A percentile compares a stretch with the other conserved stretches of the same genome.
Evolutionary conservation across 2,113 vertebrate genomes (phyloP).

Genomic region (Lathamus discolor): DNA sequence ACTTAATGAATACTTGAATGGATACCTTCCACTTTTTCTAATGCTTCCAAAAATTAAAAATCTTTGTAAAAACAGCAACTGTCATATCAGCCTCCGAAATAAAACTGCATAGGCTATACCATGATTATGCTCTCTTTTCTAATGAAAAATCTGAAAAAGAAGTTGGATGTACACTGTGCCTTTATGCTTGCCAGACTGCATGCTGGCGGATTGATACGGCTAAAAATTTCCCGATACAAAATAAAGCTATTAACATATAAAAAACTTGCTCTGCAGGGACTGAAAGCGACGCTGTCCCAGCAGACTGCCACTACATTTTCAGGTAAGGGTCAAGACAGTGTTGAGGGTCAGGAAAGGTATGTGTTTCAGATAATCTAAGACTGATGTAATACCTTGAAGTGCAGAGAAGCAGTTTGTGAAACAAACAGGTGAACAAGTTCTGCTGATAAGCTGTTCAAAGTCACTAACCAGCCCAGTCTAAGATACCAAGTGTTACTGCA

Average conservation of each 20-base stretch:
- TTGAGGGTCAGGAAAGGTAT: not conserved
- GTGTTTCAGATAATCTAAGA: rapidly evolving
- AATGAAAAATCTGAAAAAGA: not conserved
- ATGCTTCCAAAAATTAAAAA: not conserved
- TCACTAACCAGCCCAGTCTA: rapidly evolving
- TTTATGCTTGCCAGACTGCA: not conserved
- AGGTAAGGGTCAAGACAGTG: rapidly evolving
- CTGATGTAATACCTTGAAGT: not conserved
- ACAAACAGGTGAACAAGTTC: not conserved
- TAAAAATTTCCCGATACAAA: not conserved
- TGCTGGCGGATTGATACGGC: not conserved
- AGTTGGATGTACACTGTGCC: not conserved
- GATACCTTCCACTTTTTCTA: not conserved
- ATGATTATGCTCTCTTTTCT: not conserved
- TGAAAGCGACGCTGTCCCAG: rapidly evolving
- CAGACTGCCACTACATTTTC: not conserved
- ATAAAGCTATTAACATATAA: not conserved
- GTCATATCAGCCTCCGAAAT: not conserved
- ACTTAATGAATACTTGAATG: not conserved
- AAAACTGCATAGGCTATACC: not conserved
- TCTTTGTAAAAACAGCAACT: not conserved
- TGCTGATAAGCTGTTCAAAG: not conserved
- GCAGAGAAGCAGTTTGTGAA: not conserved
- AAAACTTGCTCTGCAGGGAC: not conserved
- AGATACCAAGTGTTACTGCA: rapidly evolving